phyloP scores from a whole-genome alignment of 2,888 invertebrate species.

The Oeneis ivallda region DNA sequence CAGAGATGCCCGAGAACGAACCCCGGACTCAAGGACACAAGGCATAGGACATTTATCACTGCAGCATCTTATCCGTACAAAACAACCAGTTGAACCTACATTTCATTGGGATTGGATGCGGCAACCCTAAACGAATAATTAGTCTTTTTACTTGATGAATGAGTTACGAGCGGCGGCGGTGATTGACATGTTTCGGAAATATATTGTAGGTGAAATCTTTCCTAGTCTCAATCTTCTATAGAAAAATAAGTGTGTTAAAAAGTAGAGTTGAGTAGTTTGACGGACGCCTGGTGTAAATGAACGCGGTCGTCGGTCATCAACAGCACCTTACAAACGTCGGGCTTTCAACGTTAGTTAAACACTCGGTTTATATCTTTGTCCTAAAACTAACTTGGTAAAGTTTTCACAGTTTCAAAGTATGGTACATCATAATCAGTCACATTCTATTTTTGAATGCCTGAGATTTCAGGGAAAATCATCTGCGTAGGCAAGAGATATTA shows the following conservation, averaged over 20 bases:
- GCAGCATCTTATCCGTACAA: not conserved
- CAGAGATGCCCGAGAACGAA: too few species aligned
- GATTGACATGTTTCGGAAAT: not conserved
- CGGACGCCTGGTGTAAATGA: conserved; percentile 3
- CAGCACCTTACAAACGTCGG: not conserved
- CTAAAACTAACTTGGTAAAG: not conserved
- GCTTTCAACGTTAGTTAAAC: not conserved
- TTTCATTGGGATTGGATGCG: not conserved
- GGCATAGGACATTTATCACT: too few species aligned
- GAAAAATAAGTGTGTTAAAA: too few species aligned
- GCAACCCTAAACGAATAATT: not conserved
- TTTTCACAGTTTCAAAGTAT: not conserved
- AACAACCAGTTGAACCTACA: not conserved
- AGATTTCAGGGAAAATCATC: not conserved
- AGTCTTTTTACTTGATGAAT: not conserved
- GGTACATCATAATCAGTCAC: not conserved
- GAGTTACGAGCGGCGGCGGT: not conserved
- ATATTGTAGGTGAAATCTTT: not conserved
- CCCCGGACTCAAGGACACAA: too few species aligned
- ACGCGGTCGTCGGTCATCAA: not conserved
- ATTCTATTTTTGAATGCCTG: too few species aligned
- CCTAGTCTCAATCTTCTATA: not conserved
- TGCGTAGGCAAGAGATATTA: not conserved
- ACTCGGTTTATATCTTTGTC: not conserved
- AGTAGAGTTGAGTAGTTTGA: not conserved